Evolutionary conservation across 2,113 vertebrate genomes (phyloP).

Genomic region (Calonectris borealis): DNA sequence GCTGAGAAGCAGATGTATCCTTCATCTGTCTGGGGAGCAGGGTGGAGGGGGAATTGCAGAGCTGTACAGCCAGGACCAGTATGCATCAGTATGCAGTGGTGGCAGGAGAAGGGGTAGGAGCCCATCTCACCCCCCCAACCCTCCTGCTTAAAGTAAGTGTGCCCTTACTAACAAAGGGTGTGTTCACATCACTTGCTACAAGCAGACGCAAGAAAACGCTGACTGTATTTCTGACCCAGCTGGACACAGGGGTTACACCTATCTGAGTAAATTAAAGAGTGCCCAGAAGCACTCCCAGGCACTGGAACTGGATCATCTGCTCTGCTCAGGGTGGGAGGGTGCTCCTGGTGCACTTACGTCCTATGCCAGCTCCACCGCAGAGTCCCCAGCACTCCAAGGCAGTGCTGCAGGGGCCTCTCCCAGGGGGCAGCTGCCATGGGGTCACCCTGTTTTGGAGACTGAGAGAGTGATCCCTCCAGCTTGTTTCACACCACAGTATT

Average conservation of each 20-base stretch:
- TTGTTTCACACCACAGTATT: neutral
- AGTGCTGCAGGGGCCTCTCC: neutral
- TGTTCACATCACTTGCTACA: neutral
- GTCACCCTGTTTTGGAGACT: neutral
- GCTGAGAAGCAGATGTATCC: neutral
- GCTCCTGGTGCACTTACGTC: neutral
- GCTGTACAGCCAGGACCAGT: neutral
- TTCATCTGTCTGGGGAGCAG: neutral
- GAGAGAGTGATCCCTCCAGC: neutral
- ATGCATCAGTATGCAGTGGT: neutral
- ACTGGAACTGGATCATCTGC: fast-evolving
- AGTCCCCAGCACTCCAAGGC: neutral
- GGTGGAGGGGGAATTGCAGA: neutral
- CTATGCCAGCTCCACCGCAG: neutral
- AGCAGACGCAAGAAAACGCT: neutral
- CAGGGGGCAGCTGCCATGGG: neutral
- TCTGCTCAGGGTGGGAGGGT: neutral
- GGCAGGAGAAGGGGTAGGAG: neutral
- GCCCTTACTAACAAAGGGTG: neutral
- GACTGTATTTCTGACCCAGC: neutral
- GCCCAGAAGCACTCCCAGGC: neutral
- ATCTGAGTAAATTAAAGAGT: neutral
- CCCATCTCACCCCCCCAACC: neutral
- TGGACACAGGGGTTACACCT: neutral
- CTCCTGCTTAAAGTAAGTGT: neutral